These are phyloP conservation scores for Muntiacus reevesi DNA, from an alignment of 2,113 vertebrate species.

Conservation along the genomic window DNA sequence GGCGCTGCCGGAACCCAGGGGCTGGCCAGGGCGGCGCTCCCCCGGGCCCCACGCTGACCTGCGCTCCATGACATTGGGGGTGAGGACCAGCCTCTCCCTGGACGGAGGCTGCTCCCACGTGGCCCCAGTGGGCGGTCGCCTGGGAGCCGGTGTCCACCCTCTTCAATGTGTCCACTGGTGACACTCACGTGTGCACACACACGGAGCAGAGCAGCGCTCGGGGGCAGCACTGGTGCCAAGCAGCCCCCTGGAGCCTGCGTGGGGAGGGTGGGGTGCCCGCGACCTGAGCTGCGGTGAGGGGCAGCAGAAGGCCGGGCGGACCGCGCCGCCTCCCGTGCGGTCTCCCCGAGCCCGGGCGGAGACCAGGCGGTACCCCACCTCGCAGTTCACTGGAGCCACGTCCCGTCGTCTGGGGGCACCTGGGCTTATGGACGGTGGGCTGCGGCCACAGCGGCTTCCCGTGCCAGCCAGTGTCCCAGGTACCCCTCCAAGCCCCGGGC, in stretches of 20 bases:
- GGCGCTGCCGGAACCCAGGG: neutral
- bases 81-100: neutral
- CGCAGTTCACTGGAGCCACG: neutral
- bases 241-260: neutral
- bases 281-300: neutral
- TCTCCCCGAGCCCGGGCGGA: rapidly evolving
- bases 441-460: neutral
- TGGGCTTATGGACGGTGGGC: rapidly evolving
- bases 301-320: neutral
- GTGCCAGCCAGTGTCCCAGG: neutral
- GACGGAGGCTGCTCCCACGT: neutral
- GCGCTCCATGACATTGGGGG: neutral
- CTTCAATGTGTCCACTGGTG: neutral
- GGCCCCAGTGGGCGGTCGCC: neutral
- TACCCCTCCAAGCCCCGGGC: neutral
- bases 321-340: rapidly evolving
- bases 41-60: too few species aligned
- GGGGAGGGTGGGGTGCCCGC: too few species aligned
- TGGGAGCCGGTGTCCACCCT: neutral
- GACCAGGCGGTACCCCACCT: rapidly evolving
- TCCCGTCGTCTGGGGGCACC: rapidly evolving
- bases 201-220: rapidly evolving
- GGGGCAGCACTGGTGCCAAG: neutral
- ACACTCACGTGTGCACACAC: neutral
- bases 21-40: neutral